Evolutionary conservation across 2,797 vertebrate genomes (phyloP).

Genomic region (Rhinoraja longicauda): DNA sequence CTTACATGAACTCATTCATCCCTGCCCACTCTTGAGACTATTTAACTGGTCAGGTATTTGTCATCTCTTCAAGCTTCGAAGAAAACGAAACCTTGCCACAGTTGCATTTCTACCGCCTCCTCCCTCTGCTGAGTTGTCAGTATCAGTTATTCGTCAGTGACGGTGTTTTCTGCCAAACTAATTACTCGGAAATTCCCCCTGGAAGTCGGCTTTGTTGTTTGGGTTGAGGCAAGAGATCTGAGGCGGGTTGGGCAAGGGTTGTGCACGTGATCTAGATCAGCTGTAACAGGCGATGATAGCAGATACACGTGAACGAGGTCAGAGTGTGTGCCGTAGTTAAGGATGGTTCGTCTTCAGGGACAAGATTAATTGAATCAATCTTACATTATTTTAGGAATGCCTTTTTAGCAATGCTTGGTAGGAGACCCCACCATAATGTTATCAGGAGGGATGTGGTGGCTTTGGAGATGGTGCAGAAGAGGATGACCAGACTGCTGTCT

Average conservation of each 20-base stretch:
- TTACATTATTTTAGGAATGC: not conserved
- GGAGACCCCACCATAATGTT: not conserved
- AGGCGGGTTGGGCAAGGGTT: not conserved
- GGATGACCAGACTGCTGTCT: too few species aligned
- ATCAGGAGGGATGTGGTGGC: too few species aligned
- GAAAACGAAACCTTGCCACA: not conserved
- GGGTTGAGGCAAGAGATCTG: not conserved
- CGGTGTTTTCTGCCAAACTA: not conserved
- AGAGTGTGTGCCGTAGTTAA: not conserved
- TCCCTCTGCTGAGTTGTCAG: not conserved
- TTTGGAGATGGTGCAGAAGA: too few species aligned
- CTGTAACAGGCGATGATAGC: not conserved
- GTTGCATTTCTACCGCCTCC: not conserved
- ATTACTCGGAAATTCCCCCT: not conserved
- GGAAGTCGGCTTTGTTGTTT: not conserved
- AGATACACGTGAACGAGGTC: not conserved
- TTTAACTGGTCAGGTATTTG: not conserved
- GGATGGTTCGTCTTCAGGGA: not conserved
- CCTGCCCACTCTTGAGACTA: not conserved
- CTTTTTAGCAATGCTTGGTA: not conserved
- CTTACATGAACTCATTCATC: not conserved
- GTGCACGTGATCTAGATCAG: not conserved
- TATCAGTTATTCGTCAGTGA: not conserved
- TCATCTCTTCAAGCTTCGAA: not conserved
- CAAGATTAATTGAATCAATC: not conserved